These are phyloP conservation scores for Cercopithecus hamlyni DNA, from an alignment of 2,797 vertebrate species.

Conservation along the genomic window DNA sequence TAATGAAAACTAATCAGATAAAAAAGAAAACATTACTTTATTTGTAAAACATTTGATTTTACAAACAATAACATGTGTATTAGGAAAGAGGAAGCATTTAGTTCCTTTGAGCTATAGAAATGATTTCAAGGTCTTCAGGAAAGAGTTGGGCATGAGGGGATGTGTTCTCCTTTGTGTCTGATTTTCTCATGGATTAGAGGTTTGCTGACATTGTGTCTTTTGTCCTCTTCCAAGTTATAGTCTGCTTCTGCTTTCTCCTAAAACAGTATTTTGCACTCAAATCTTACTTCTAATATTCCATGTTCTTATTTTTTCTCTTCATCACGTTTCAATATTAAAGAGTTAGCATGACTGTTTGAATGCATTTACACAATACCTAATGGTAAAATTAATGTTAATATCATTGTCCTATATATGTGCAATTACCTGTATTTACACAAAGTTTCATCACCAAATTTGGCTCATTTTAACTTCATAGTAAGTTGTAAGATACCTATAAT, in stretches of 20 bases:
- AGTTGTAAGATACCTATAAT: slow-evolving; percentile 46
- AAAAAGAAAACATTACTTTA: background rate
- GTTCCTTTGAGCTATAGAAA: background rate
- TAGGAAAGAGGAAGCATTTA: background rate
- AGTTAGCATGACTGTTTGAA: background rate
- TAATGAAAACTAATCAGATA: background rate
- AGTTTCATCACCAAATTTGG: slow-evolving; percentile 4
- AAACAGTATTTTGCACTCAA: background rate
- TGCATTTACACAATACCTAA: slow-evolving; percentile 26
- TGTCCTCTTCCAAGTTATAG: background rate
- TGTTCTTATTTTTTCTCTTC: background rate
- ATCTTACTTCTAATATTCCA: slow-evolving; percentile 3
- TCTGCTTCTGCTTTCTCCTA: background rate
- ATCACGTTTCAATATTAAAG: background rate
- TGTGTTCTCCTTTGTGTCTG: background rate
- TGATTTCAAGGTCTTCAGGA: background rate
- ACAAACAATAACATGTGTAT: background rate
- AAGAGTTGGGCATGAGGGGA: background rate
- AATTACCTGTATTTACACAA: slow-evolving; percentile 59
- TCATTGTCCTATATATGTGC: background rate
- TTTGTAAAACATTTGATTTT: background rate
- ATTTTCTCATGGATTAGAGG: background rate
- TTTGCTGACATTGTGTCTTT: background rate
- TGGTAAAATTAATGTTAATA: slow-evolving; percentile 44
- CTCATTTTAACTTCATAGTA: slow-evolving; percentile 35